Evolutionary conservation across 2,113 vertebrate species (phyloP).

Genomic region (Rhinichthys klamathensis): DNA sequence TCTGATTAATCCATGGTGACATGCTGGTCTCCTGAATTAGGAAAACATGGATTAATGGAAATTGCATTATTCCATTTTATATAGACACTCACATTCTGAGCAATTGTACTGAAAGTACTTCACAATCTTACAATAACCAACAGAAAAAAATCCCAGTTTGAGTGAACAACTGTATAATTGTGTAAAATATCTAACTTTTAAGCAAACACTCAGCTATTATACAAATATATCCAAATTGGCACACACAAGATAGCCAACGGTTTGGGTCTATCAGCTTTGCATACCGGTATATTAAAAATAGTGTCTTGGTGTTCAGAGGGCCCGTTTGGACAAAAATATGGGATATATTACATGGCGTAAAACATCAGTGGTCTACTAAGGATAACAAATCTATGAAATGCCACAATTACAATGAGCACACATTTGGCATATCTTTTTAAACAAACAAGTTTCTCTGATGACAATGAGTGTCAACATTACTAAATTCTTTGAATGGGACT

Average conservation of each 20-base stretch:
- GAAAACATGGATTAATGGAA: constrained; percentile 4
- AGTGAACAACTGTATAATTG: not conserved
- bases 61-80: not conserved
- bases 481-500: not conserved
- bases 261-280: not conserved
- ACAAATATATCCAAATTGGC: constrained; percentile 6
- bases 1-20: constrained; percentile 61
- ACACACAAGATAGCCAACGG: not conserved
- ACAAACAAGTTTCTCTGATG: not conserved
- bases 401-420: not conserved
- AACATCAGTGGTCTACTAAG: not conserved
- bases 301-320: not conserved
- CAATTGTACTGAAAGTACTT: not conserved
- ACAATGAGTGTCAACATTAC: not conserved
- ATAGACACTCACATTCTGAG: not conserved
- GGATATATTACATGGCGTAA: not conserved
- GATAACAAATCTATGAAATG: not conserved
- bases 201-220: not conserved
- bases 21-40: constrained; percentile 58
- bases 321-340: not conserved
- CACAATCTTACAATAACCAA: not conserved
- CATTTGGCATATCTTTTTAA: not conserved
- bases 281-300: not conserved
- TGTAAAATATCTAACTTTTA: not conserved
- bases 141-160: not conserved